These are phyloP conservation scores for rabbit (Oryctolagus cuniculus) DNA, from an alignment of 2,113 vertebrate species.

Conservation along the genomic window DNA sequence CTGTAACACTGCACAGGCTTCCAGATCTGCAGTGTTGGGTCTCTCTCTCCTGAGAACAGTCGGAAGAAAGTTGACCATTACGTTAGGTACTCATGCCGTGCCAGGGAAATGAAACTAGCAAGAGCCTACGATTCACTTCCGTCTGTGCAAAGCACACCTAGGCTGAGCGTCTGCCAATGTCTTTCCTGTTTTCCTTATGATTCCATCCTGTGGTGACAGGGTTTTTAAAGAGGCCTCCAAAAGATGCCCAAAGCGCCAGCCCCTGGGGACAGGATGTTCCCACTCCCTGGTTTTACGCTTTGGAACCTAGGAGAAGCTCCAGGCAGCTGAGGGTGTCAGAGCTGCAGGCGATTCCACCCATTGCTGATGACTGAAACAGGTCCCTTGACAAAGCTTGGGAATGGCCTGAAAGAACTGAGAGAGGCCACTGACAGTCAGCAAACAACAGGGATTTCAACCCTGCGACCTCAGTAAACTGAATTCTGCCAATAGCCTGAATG, in stretches of 20 bases:
- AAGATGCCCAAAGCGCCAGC: background rate
- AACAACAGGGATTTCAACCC: background rate
- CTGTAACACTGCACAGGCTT: background rate
- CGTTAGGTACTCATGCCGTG: background rate
- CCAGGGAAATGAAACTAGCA: background rate
- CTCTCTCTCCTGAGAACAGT: background rate
- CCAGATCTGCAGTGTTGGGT: background rate
- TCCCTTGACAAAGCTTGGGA: fast-evolving
- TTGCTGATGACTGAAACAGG: background rate
- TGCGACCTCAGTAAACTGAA: background rate
- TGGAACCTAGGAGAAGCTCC: background rate
- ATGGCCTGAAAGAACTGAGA: background rate
- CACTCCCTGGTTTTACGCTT: background rate
- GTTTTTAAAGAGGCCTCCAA: background rate
- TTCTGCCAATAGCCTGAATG: background rate
- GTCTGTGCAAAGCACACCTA: background rate
- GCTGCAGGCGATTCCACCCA: background rate
- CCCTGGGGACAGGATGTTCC: background rate
- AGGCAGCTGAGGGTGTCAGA: background rate
- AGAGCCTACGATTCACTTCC: background rate
- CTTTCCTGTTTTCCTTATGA: background rate
- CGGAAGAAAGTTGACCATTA: background rate
- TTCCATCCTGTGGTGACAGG: background rate
- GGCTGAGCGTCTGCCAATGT: background rate
- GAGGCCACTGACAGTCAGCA: background rate